Conservation (phyloP, 2,113 vertebrate genomes). For the Rissa tridactyla region DNA sequence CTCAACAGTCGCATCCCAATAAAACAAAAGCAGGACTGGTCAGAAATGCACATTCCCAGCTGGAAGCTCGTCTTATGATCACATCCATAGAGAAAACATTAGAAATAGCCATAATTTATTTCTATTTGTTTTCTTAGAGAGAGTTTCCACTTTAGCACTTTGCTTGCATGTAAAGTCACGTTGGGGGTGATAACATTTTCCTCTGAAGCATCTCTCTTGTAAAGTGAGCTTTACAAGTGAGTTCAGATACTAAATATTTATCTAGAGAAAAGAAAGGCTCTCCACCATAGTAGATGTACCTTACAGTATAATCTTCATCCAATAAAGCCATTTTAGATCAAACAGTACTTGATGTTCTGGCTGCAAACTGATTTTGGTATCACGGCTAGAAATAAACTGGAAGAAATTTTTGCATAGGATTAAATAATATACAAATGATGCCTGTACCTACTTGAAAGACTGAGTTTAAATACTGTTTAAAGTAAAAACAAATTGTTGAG, state of each 20-base stretch:
- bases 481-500: constrained; percentile 7
- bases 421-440: constrained; percentile 6
- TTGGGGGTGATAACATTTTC: background rate
- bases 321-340: background rate
- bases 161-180: background rate
- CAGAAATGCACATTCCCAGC: background rate
- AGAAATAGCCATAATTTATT: background rate
- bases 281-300: background rate
- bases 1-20: background rate
- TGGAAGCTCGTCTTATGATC: background rate
- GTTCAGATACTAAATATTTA: constrained; percentile 11
- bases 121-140: background rate
- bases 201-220: background rate
- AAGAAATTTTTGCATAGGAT: background rate
- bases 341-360: background rate
- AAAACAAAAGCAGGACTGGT: background rate
- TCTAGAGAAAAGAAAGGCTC: constrained; percentile 18
- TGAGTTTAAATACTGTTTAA: constrained; percentile 17
- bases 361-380: background rate
- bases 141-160: background rate
- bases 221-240: background rate
- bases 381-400: background rate
- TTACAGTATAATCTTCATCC: background rate
- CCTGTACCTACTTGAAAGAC: background rate
- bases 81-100: background rate